Percentiles rank a stretch among this genome's conserved stretches.
These are phyloP conservation scores for Octodonta nipae DNA, from an alignment of 2,888 invertebrate genomes.

Conservation along the genomic window DNA sequence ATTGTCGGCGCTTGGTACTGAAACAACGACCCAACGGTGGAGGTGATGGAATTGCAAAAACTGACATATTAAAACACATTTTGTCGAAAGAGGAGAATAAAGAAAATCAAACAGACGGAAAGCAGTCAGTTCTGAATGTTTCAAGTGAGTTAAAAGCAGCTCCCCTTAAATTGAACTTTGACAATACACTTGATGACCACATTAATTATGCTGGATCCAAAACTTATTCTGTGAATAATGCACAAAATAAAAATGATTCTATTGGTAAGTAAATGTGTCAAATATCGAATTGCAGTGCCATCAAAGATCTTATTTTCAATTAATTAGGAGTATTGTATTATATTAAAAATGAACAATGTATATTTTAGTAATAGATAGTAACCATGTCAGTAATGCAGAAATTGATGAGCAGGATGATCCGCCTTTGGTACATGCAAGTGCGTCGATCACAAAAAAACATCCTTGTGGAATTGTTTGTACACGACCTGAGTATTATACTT, in stretches of 20 bases:
- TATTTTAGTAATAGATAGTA: background rate
- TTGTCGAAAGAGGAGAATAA: constrained; percentile 10
- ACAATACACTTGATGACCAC: constrained; percentile 10
- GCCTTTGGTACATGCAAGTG: background rate
- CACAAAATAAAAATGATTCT: constrained; percentile 10
- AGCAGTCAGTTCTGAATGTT: background rate
- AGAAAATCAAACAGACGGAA: constrained; percentile 4
- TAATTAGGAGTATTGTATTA: background rate
- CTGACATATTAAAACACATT: constrained; percentile 16
- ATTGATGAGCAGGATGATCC: background rate
- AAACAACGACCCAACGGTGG: constrained; percentile 12
- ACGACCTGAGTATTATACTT: constrained; percentile 79
- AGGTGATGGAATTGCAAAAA: constrained; percentile 9
- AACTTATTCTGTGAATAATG: constrained; percentile 12
- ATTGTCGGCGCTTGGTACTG: constrained; percentile 17
- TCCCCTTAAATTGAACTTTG: constrained; percentile 16
- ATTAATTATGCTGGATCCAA: constrained; percentile 11
- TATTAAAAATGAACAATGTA: background rate
- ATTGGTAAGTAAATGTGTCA: no score
- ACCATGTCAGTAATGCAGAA: background rate
- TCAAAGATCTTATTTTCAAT: background rate
- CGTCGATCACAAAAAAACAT: constrained; percentile 24
- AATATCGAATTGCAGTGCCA: no score
- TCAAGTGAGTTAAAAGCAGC: constrained; percentile 7
- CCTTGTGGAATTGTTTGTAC: constrained; percentile 65